phyloP scores from a whole-genome alignment of 35 echinoderm and acorn worm genomes.

The Ptychodera flava region DNA sequence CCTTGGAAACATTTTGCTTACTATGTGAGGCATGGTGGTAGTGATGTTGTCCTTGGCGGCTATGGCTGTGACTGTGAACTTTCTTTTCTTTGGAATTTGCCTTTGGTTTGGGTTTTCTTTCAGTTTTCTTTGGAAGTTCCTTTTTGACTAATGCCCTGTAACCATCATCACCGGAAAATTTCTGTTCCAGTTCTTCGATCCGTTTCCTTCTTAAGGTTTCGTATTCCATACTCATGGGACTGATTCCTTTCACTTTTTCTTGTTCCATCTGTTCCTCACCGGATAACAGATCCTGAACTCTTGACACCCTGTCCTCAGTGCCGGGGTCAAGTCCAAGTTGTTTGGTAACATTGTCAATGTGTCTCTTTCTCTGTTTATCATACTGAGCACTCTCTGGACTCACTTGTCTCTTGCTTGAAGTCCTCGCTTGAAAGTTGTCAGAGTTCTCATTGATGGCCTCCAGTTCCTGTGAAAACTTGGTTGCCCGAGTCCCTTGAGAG shows the following conservation, averaged over 20 bases:
- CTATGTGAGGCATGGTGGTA: neutral
- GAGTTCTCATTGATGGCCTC: neutral
- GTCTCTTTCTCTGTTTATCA: neutral
- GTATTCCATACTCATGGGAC: neutral
- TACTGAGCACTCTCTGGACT: neutral
- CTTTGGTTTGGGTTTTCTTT: neutral
- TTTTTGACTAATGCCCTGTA: neutral
- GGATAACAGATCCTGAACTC: neutral
- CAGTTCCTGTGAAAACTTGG: neutral
- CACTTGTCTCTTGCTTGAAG: neutral
- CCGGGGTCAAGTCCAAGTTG: neutral
- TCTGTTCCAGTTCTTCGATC: neutral
- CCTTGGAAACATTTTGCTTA: too few relatives aligned
- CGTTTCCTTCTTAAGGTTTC: neutral
- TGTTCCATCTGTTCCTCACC: neutral
- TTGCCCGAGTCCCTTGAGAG: neutral
- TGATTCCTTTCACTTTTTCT: neutral
- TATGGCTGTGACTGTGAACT: neutral
- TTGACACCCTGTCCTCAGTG: neutral
- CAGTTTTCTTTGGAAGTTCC: neutral
- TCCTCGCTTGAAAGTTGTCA: neutral
- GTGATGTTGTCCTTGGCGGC: too few relatives aligned
- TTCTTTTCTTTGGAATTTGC: neutral
- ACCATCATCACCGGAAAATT: neutral
- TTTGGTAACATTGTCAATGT: neutral